Conservation (phyloP, 2,888 invertebrate genomes). For the Notocelia uddmanniana region DNA sequence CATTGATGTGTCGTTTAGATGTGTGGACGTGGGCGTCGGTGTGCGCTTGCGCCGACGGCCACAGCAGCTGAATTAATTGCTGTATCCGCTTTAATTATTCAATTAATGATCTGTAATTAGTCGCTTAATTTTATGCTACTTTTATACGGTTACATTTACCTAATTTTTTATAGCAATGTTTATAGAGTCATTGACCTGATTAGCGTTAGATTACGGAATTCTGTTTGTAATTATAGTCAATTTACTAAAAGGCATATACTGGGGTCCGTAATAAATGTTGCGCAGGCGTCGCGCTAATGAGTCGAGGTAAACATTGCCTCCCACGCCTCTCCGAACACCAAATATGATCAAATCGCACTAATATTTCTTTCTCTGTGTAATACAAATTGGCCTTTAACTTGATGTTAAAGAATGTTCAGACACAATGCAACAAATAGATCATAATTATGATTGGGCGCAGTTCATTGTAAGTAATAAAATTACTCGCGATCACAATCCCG, state of each 20-base stretch:
- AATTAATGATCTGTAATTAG: constrained; percentile 42
- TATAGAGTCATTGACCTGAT: constrained; percentile 41
- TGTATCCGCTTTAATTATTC: constrained; percentile 27
- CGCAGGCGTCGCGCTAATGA: constrained; percentile 13
- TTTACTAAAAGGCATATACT: constrained; percentile 25
- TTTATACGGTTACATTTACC: constrained; percentile 36
- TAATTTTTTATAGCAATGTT: constrained; percentile 25
- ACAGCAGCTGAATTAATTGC: constrained; percentile 17
- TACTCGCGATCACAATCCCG: constrained; percentile 42
- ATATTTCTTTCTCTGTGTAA: constrained; percentile 40
- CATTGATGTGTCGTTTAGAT: constrained; percentile 12
- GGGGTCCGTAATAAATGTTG: constrained; percentile 6
- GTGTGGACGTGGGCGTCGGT: constrained; percentile 6
- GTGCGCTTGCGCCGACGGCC: background rate
- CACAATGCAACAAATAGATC: constrained; percentile 46
- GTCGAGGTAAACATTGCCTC: constrained; percentile 20
- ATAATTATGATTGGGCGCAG: constrained; percentile 42
- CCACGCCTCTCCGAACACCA: constrained; percentile 11
- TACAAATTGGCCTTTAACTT: constrained; percentile 44
- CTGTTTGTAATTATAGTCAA: constrained; percentile 21
- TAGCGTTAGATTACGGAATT: constrained; percentile 31
- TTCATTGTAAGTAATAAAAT: constrained; percentile 42
- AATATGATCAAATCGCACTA: constrained; percentile 38
- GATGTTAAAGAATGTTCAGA: constrained; percentile 34
- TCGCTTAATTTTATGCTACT: constrained; percentile 38